Evolutionary conservation across 2,888 invertebrate species (phyloP).

Genomic region (Meandrusa payeni): DNA sequence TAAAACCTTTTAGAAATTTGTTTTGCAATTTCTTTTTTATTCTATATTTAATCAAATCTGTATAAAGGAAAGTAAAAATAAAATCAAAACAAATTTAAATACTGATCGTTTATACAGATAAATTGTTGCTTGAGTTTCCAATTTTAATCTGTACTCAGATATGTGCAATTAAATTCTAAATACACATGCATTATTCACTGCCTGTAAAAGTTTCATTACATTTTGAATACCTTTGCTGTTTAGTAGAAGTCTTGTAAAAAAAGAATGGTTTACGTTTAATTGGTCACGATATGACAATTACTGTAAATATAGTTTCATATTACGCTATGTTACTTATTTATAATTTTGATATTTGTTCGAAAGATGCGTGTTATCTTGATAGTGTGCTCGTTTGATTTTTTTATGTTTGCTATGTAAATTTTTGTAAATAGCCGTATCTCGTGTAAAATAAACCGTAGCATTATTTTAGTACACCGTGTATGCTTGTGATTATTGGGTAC

Average conservation of each 20-base stretch:
- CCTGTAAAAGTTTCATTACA: conserved; percentile 44
- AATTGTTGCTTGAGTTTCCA: too few species aligned
- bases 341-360: conserved; percentile 47
- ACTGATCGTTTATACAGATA: too few species aligned
- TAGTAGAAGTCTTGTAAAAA: conserved; percentile 47
- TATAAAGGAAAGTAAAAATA: too few species aligned
- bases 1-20: too few species aligned
- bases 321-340: conserved; percentile 48
- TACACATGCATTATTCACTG: conserved; percentile 52
- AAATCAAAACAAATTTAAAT: too few species aligned
- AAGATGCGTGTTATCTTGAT: conserved; percentile 42
- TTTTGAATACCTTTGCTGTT: conserved; percentile 40
- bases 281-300: conserved; percentile 48
- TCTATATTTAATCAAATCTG: too few species aligned
- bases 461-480: conserved; percentile 46
- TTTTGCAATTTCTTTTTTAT: too few species aligned
- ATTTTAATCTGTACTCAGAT: too few species aligned
- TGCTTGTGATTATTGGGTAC: conserved; percentile 54
- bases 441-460: conserved; percentile 37
- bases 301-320: conserved; percentile 65
- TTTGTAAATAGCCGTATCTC: conserved; percentile 51
- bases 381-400: conserved; percentile 35
- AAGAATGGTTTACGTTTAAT: conserved; percentile 35
- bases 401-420: conserved; percentile 51
- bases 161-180: too few species aligned